Base-by-base conservation (phyloP, 2,888 invertebrate species). In the Pomacea canaliculata region DNA sequence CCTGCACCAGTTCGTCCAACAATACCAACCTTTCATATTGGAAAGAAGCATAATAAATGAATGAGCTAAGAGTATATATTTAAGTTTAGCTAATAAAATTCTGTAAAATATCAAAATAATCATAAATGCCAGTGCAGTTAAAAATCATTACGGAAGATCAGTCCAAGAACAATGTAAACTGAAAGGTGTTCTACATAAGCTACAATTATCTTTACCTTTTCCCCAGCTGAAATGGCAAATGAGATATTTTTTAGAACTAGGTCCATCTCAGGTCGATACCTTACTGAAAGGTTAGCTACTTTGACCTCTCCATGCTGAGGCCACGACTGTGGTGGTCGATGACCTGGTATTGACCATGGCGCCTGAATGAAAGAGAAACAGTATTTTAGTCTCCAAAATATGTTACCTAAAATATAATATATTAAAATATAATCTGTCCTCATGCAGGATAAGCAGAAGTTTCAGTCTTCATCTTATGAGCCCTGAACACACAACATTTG, bases 241-340 rank as follows among this genome's bases (percentile, higher is more conserved):
- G 79, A 82, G 56, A 90, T 82, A 63, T 83, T 78, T 66, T 83
- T 83, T 12, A 90, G 82, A 12, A 88, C 88, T 46, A 87, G 83
- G 70, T 85, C 85, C 19, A 89, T 81, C 1, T 85, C 89, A 37
- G 83, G 81, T 49, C 89, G 72, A 68, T 80, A 91, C 68, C 90
- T 81, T 4, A 89, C 85, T 62, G 82, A 83, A 79, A 89, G 90
- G 71, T 87, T 81, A 9, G 83, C 73, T 76, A 91, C 88, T 67
- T 83, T 82, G 65, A 91, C 81, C 19, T 77, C 78, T 9, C 91
- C 91, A 9, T 82, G 70, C 12, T 81, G 69, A 1, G 91, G 91
- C 91, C 91, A 91, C n/a, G 82, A 78, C 1, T 73, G 65, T 1
- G 85, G 85, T 13, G 87, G 86, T 37, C 82, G 79, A 19, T 76